phyloP scores from a whole-genome alignment of 2,113 vertebrate genomes.

The Alexandromys fortis region DNA sequence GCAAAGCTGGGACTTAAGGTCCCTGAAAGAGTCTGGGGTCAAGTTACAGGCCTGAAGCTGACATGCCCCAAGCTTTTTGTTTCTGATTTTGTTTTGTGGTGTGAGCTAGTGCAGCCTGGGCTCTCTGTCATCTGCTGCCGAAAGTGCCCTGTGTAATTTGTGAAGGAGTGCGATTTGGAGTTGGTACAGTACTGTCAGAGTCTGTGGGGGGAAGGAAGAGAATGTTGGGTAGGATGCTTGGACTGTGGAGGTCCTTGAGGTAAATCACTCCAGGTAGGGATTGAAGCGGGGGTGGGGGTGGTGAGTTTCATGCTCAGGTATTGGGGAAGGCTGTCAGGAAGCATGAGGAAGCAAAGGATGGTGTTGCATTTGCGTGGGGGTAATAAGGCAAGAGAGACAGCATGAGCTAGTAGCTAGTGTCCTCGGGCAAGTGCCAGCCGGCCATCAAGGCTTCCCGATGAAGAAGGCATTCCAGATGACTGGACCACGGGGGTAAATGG shows the following conservation, averaged over 20 bases:
- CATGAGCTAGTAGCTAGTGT: not conserved
- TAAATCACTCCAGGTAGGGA: not conserved
- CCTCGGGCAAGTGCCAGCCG: not conserved
- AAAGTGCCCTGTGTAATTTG: not conserved
- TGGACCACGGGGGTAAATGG: not conserved
- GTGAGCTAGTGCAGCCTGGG: not conserved
- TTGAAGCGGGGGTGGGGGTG: too few relatives aligned
- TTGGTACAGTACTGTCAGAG: not conserved
- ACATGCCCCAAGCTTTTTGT: not conserved
- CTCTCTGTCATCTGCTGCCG: not conserved
- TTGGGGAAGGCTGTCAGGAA: not conserved
- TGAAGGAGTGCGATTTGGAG: not conserved
- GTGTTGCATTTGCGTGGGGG: fast-evolving
- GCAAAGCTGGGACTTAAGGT: not conserved
- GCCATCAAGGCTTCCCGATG: not conserved
- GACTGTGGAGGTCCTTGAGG: not conserved
- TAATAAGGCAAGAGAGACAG: not conserved
- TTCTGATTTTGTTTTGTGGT: not conserved
- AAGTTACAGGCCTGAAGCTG: not conserved
- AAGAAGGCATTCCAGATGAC: not conserved
- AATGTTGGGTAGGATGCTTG: not conserved
- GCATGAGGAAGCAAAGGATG: not conserved
- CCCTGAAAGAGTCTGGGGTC: not conserved
- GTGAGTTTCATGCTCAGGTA: not conserved
- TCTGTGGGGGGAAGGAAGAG: not conserved